phyloP scores from a whole-genome alignment of 2,888 invertebrate genomes.

The Eupithecia dodoneata region DNA sequence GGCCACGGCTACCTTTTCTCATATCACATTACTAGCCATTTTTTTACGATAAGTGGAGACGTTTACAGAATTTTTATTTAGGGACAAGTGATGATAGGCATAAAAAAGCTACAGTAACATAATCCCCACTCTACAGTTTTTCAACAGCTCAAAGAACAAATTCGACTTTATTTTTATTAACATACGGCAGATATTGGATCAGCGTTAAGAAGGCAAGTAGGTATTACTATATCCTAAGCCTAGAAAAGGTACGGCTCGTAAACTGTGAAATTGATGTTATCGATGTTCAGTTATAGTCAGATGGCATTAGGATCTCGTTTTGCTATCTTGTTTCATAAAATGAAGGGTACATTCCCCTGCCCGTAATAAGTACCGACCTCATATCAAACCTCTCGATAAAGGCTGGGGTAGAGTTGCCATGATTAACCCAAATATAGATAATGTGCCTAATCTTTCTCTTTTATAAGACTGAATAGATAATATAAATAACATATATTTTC shows the following conservation, averaged over 20 bases:
- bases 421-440: not conserved
- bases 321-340: constrained; percentile 11
- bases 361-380: not conserved
- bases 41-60: constrained; percentile 13
- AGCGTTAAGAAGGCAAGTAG: not conserved
- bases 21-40: constrained; percentile 20
- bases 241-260: constrained; percentile 1
- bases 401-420: not conserved
- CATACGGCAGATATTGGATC: not conserved
- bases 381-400: not conserved
- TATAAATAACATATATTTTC: not conserved
- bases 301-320: constrained; percentile 2
- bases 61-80: constrained; percentile 4
- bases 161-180: not conserved
- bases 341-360: not conserved
- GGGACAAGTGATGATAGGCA: not conserved
- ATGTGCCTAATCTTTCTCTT: not conserved
- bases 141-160: not conserved
- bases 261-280: constrained; percentile 12
- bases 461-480: not conserved
- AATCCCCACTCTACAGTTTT: not conserved
- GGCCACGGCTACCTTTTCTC: constrained; percentile 17
- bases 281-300: not conserved
- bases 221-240: not conserved
- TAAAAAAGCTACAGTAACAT: not conserved